These are phyloP conservation scores for Tachina lurida DNA, from an alignment of 2,888 invertebrate genomes.

Conservation along the genomic window DNA sequence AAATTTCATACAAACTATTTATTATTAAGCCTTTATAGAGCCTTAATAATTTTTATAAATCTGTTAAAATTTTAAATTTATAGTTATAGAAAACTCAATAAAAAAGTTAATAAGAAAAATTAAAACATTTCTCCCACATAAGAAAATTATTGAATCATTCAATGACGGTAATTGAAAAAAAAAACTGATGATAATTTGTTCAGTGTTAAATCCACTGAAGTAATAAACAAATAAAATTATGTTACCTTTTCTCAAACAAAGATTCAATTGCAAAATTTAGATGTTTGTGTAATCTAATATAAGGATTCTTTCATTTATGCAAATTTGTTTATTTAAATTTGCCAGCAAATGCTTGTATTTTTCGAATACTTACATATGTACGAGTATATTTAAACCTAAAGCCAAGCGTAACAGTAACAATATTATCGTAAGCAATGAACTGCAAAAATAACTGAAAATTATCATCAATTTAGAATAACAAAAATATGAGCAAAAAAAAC, in stretches of 20 bases:
- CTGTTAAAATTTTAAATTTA: no score
- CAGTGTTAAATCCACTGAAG: no score
- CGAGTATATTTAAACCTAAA: background rate
- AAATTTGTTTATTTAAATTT: slow-evolving; percentile 16
- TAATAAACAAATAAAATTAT: background rate
- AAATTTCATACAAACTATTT: no score
- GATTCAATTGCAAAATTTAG: background rate
- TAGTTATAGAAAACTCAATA: no score
- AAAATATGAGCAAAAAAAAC: background rate
- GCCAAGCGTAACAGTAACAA: background rate
- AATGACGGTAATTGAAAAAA: no score
- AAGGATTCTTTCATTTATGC: slow-evolving; percentile 1
- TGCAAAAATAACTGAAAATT: slow-evolving; percentile 65
- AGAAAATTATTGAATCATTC: no score
- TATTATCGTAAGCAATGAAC: slow-evolving; percentile 51
- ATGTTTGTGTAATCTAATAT: background rate
- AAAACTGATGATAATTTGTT: no score
- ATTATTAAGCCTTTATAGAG: no score
- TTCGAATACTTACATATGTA: background rate
- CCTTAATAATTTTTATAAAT: no score
- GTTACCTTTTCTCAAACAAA: background rate
- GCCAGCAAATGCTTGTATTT: background rate
- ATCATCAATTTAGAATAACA: slow-evolving; percentile 45
- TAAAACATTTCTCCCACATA: no score
- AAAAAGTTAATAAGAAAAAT: no score